These are phyloP conservation scores for Acropora tenuis DNA, from an alignment of 64 coral and sea anemone genomes.

Conservation along the genomic window DNA sequence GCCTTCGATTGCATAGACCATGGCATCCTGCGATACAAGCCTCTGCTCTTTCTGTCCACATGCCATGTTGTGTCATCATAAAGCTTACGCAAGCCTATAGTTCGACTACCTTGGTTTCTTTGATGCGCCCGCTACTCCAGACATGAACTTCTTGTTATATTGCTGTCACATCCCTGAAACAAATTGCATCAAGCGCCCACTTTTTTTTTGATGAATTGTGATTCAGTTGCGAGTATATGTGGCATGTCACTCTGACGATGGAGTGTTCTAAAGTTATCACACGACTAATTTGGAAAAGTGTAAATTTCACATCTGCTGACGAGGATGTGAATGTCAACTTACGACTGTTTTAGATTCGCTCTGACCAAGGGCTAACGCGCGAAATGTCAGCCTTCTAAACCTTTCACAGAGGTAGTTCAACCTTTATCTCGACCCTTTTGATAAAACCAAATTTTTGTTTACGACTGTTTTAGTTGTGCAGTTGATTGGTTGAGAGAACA, in stretches of 20 bases:
- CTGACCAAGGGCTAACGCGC: too few relatives aligned
- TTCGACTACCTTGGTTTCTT: not conserved
- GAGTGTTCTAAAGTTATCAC: not conserved
- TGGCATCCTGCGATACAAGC: not conserved
- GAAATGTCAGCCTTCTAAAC: too few relatives aligned
- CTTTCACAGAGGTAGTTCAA: too few relatives aligned
- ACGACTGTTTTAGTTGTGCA: not conserved
- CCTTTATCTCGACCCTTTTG: too few relatives aligned
- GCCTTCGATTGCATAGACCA: too few relatives aligned
- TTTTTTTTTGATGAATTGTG: not conserved
- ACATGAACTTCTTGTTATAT: slow-evolving; percentile 3
- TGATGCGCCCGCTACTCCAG: not conserved
- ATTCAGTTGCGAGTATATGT: too few relatives aligned
- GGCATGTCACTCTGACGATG: too few relatives aligned
- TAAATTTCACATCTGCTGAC: not conserved
- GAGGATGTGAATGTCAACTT: not conserved
- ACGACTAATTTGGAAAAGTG: not conserved
- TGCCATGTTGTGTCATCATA: too few relatives aligned
- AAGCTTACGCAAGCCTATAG: not conserved
- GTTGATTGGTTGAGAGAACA: not conserved
- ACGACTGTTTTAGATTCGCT: not conserved
- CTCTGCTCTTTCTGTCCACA: not conserved
- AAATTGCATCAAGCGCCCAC: slow-evolving; percentile 5
- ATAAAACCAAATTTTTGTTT: too few relatives aligned
- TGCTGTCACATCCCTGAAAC: not conserved